A percentile compares a stretch with the other conserved stretches of the same genome.
Evolutionary conservation across 2,113 vertebrate genomes (phyloP).

Genomic region (Paraplagusia blochii): DNA sequence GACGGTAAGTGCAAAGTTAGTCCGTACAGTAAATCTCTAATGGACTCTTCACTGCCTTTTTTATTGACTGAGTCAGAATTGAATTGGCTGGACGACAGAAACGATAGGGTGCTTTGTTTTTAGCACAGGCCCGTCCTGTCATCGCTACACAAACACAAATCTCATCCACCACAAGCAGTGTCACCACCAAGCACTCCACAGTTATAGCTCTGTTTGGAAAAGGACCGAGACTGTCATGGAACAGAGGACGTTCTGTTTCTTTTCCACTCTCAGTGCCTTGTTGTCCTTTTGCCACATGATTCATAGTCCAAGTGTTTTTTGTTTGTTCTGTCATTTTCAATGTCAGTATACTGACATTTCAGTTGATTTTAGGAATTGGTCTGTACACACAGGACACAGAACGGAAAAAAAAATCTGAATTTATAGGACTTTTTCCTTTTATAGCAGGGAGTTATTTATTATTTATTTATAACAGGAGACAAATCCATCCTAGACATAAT

Average conservation of each 20-base stretch:
- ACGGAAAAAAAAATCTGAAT: conserved; percentile 17
- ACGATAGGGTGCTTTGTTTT: conserved; percentile 61
- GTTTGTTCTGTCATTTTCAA: neutral
- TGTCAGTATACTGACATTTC: neutral
- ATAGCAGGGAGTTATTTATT: conserved; percentile 36
- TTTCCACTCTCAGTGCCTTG: conserved; percentile 4
- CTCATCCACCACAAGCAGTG: conserved; percentile 44
- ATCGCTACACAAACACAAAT: conserved; percentile 35
- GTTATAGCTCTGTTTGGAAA: conserved; percentile 58
- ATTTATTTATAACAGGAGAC: conserved; percentile 24
- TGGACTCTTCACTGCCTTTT: conserved; percentile 25
- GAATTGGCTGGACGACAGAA: conserved; percentile 46
- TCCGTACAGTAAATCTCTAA: conserved; percentile 22
- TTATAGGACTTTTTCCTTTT: conserved; percentile 49
- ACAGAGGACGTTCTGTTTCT: conserved; percentile 41
- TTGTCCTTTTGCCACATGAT: conserved; percentile 21
- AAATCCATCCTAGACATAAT: neutral
- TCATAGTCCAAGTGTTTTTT: conserved; percentile 9
- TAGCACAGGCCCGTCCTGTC: conserved; percentile 39
- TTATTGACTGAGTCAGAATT: conserved; percentile 39
- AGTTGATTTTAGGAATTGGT: conserved; percentile 1
- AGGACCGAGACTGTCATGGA: conserved; percentile 54
- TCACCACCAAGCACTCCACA: conserved; percentile 64
- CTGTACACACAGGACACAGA: neutral
- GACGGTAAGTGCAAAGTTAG: conserved; percentile 60